Base-by-base conservation (phyloP, 2,113 vertebrate species). In the Heterochromis multidens region DNA sequence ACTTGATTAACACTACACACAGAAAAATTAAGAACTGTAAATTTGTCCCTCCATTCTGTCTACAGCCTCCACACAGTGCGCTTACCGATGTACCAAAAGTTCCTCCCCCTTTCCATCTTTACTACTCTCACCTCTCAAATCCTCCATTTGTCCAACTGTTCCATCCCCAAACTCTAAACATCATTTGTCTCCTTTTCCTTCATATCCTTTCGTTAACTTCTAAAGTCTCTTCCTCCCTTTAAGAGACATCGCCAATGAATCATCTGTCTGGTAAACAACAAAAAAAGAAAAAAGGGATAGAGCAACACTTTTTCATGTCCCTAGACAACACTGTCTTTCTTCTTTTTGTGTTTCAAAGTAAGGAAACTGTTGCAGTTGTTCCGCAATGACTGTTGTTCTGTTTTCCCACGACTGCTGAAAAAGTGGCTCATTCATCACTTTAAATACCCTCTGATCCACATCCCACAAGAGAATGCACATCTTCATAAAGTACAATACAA, bases 401-500 rank as follows among this genome's bases (percentile, higher is more conserved):
- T 84, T 85, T 91, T 72, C 78, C 62, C 59, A 67, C 70, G 49
- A 85, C 87, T 62, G 21, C 86, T 84, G 46, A 79, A 81, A 82
- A 82, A 81, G 35, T 40, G 83, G 61, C 87, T 91, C 91, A 93
- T 91, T 87, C 81, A 91, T 91, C 88, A 93, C 81, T 88, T 90
- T 83, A 80, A 89, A 90, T 80, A 86, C 43, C 77, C 52, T 87
- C 52, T 90, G 86, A 90, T 82, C 72, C 56, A 81, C 77, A 58
- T 29, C 60, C 79, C 59, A 7, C 89, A 89, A 78, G 80, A 84
- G 27, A 27, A 59, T 81, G 79, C 70, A 83, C 59, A 43, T 81
- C 84, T 80, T 33, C 40, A 80, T 61, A 29, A 87, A 82, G 43
- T 62, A 77, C n/a, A 59, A 63, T 81, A 29, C 35, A 63, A 23